Evolutionary conservation across 2,797 vertebrate species (phyloP), one percentile per base, ranked within the genome.

Genomic region (Lagocephalus sceleratus): DNA sequence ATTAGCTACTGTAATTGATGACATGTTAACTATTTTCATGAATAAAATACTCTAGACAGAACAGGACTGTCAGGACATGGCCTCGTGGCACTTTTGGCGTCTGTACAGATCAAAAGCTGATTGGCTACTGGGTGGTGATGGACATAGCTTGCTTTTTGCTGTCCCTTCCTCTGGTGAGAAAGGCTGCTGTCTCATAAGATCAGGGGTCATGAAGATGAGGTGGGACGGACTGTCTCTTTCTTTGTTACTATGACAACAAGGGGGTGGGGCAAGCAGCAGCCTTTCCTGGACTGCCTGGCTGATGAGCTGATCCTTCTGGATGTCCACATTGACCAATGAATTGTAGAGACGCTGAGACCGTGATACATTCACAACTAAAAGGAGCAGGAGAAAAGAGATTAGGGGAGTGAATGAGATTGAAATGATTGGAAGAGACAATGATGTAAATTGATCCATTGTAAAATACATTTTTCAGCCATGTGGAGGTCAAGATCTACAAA

Each of bases 291-390:
- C 15, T 17, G n/a, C 39, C 8, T 16, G 16, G 17, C n/a, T 42
- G 40, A 42, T 42, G 16, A 42, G n/a, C 15, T 42, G 16, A n/a
- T 42, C 17, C n/a, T 42, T 19, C 40, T 42, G 40, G 17, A 42
- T 19, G 17, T 42, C 17, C 40, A 42, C 40, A 8, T 19, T 42
- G 7, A 42, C 40, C 40, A 42, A 19, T 19, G 40, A 42, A 19
- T 42, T 42, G 40, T 42, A 42, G 17, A 42, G 40, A 42, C 17
- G 40, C 40, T 42, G 40, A 19, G 40, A 42, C 6, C 40, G 40
- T 1, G 40, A n/a, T 9, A 42, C n/a, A 42, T 42, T 42, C 17
- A 42, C 17, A 42, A 42, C 40, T 42, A 19, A 8, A 42, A 1
- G 19, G 40, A 42, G 40, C 2, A 19, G 17, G n/a, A 42, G n/a